These are phyloP conservation scores for Psophia crepitans DNA, from an alignment of 2,113 vertebrate genomes.

Conservation along the genomic window DNA sequence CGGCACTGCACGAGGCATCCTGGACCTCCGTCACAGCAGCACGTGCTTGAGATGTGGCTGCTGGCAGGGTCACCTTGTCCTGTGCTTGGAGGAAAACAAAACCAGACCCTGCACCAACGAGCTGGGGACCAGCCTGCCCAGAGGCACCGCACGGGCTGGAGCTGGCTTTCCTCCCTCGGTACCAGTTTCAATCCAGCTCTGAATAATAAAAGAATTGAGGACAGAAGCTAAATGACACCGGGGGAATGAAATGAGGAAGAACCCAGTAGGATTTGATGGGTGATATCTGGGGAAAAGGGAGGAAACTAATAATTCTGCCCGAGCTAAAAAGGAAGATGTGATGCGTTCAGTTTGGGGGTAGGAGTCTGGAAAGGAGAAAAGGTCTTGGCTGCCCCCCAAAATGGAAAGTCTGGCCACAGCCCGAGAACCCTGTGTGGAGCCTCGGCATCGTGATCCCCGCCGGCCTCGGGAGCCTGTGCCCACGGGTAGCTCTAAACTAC, in stretches of 20 bases:
- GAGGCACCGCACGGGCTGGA: neutral
- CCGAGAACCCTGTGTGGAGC: neutral
- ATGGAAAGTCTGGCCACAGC: neutral
- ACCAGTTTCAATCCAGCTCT: neutral
- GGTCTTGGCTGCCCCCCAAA: neutral
- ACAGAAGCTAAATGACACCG: neutral
- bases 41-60: neutral
- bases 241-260: too few relatives aligned
- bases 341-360: too few relatives aligned
- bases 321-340: neutral
- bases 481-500: neutral
- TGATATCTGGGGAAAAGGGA: neutral
- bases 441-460: neutral
- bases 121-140: neutral
- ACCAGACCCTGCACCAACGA: fast-evolving
- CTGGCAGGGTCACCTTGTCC: neutral
- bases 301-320: neutral
- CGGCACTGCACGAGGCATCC: neutral
- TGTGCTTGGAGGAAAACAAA: neutral
- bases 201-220: neutral
- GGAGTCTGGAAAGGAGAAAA: neutral
- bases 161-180: neutral
- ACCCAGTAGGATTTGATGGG: neutral
- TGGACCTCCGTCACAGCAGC: neutral
- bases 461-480: neutral